Evolutionary conservation across 1,140 invertebrate species (phyloP).

Genomic region (Conus ventricosus): DNA sequence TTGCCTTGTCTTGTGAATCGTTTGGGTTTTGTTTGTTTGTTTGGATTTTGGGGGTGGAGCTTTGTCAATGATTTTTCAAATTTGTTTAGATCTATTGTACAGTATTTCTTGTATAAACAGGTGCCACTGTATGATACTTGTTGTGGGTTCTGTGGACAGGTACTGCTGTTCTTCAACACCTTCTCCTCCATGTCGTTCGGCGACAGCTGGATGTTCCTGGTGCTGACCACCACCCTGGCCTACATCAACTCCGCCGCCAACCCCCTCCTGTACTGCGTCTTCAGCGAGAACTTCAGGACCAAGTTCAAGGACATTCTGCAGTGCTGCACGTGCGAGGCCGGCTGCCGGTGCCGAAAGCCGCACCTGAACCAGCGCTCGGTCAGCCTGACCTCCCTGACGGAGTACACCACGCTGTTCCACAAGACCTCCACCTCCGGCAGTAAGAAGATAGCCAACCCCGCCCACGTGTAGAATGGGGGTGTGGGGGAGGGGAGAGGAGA

Average conservation of each 20-base stretch:
- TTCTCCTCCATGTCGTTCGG: constrained; percentile 66
- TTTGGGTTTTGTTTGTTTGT: too few species aligned
- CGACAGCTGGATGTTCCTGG: constrained; percentile 69
- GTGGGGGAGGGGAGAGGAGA: neutral
- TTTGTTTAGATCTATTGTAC: too few species aligned
- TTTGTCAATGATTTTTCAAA: too few species aligned
- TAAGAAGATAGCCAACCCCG: constrained; percentile 32
- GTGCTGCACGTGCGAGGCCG: constrained; percentile 53
- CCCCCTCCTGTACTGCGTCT: constrained; percentile 75
- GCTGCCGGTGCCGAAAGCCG: constrained; percentile 47
- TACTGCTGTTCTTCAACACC: constrained; percentile 73
- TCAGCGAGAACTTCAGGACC: constrained; percentile 72
- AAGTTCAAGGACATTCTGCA: constrained; percentile 65
- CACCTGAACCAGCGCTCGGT: constrained; percentile 31
- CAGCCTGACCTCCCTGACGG: constrained; percentile 52
- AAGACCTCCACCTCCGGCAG: constrained; percentile 20
- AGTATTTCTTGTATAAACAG: too few species aligned
- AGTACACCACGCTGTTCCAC: constrained; percentile 54
- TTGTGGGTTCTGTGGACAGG: neutral
- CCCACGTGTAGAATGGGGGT: neutral
- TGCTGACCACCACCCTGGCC: constrained; percentile 71
- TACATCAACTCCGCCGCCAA: constrained; percentile 74
- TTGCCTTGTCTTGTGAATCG: too few species aligned
- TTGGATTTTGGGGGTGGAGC: too few species aligned
- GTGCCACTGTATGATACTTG: too few species aligned